Evolutionary conservation across 2,113 vertebrate species (phyloP).

Genomic region (Plecotus auritus): DNA sequence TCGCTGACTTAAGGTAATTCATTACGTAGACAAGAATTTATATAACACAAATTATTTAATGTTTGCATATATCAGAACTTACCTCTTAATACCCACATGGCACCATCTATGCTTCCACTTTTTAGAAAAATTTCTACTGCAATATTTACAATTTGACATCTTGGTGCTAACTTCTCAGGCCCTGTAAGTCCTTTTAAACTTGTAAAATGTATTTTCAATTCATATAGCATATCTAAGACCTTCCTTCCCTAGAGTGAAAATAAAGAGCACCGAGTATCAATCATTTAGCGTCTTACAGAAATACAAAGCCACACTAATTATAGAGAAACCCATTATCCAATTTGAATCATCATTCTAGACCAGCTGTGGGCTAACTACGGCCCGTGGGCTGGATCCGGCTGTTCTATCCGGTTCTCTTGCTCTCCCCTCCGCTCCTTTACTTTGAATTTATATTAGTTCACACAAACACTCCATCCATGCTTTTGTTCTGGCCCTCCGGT

Average conservation of each 20-base stretch:
- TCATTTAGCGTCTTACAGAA: not conserved
- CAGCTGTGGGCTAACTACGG: too few relatives aligned
- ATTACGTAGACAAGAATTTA: not conserved
- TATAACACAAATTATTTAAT: not conserved
- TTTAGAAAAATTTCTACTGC: constrained; percentile 91
- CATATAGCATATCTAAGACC: constrained; percentile 85
- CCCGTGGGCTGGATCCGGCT: too few relatives aligned
- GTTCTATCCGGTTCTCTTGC: too few relatives aligned
- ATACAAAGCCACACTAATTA: not conserved
- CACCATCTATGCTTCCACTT: constrained; percentile 87
- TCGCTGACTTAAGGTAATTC: not conserved
- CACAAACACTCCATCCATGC: too few relatives aligned
- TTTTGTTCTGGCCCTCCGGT: too few relatives aligned
- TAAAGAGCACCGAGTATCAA: constrained; percentile 18
- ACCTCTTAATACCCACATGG: constrained; percentile 89
- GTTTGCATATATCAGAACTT: constrained; percentile 51
- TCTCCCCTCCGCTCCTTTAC: too few relatives aligned
- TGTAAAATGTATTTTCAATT: constrained; percentile 85
- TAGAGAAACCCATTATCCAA: not conserved
- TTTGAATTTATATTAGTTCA: too few relatives aligned
- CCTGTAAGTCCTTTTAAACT: constrained; percentile 87
- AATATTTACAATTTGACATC: constrained; percentile 89
- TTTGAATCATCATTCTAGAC: not conserved
- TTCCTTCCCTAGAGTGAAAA: constrained; percentile 84
- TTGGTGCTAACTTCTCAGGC: constrained; percentile 82